Percentiles rank a stretch among this genome's conserved stretches.
phyloP scores from a whole-genome alignment of 64 coral and sea anemone species.

The Trachythela sp. region DNA sequence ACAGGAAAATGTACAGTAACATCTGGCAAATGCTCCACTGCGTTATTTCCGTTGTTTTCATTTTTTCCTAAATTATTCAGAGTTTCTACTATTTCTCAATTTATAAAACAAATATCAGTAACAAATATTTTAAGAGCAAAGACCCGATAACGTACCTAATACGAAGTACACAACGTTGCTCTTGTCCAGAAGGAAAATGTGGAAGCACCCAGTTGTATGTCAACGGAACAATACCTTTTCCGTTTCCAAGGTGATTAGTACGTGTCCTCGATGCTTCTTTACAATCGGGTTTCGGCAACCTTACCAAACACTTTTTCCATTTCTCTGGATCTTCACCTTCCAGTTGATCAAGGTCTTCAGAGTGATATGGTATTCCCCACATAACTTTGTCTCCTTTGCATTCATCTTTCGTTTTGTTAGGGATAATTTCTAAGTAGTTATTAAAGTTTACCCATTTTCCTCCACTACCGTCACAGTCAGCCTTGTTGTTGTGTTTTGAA shows the following conservation, averaged over 20 bases:
- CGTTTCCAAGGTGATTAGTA: constrained; percentile 94
- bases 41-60: too few species aligned
- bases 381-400: constrained; percentile 24
- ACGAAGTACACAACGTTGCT: constrained; percentile 68
- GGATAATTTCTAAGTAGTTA: constrained; percentile 62
- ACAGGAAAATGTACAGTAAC: too few species aligned
- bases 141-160: constrained; percentile 54
- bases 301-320: constrained; percentile 61
- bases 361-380: constrained; percentile 65
- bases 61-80: too few species aligned
- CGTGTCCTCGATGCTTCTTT: constrained; percentile 56
- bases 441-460: constrained; percentile 73
- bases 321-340: neutral
- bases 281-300: constrained; percentile 57
- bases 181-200: constrained; percentile 66
- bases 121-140: neutral
- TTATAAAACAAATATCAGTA: too few species aligned
- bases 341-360: neutral
- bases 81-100: too few species aligned
- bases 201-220: constrained; percentile 84
- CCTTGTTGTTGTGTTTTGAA: constrained; percentile 70
- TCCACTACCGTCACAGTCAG: constrained; percentile 54
- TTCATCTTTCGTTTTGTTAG: neutral
- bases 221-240: constrained; percentile 53
- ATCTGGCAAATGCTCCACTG: too few species aligned